These are phyloP conservation scores for Arenicola marina DNA, from an alignment of 2,888 invertebrate species.

Conservation along the genomic window DNA sequence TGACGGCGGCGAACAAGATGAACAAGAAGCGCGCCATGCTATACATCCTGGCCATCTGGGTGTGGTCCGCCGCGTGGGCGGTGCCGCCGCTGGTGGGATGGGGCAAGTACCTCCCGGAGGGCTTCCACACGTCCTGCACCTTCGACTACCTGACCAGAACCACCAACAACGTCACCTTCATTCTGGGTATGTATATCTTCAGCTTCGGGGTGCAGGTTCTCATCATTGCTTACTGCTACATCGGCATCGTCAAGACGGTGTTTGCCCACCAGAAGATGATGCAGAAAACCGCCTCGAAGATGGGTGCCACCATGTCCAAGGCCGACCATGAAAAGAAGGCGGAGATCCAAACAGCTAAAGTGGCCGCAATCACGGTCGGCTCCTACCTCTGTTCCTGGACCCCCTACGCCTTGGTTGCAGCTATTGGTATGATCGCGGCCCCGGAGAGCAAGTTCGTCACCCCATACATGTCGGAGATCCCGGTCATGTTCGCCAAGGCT, in stretches of 20 bases:
- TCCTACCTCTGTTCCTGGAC: slow-evolving; percentile 94
- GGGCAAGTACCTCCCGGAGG: slow-evolving; percentile 79
- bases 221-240: slow-evolving; percentile 84
- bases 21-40: slow-evolving; percentile 77
- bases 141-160: slow-evolving; percentile 78
- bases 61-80: slow-evolving; percentile 65
- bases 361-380: slow-evolving; percentile 84
- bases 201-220: slow-evolving; percentile 78
- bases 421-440: slow-evolving; percentile 44
- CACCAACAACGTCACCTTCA: slow-evolving; percentile 14
- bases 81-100: slow-evolving; percentile 25
- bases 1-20: slow-evolving; percentile 79
- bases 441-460: slow-evolving; percentile 58
- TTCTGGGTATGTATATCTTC: slow-evolving; percentile 60
- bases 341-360: slow-evolving; percentile 64
- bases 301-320: slow-evolving; percentile 59
- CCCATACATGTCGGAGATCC: slow-evolving; percentile 47
- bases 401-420: slow-evolving; percentile 80
- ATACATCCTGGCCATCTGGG: slow-evolving; percentile 80
- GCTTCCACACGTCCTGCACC: slow-evolving; percentile 91
- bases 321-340: slow-evolving; percentile 38
- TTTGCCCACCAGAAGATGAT: slow-evolving; percentile 61
- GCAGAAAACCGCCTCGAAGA: slow-evolving; percentile 61
- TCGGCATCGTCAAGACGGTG: slow-evolving; percentile 78
- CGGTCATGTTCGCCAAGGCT: slow-evolving; percentile 86